phyloP scores from a whole-genome alignment of 2,113 vertebrate species.

The Crocuta crocuta region DNA sequence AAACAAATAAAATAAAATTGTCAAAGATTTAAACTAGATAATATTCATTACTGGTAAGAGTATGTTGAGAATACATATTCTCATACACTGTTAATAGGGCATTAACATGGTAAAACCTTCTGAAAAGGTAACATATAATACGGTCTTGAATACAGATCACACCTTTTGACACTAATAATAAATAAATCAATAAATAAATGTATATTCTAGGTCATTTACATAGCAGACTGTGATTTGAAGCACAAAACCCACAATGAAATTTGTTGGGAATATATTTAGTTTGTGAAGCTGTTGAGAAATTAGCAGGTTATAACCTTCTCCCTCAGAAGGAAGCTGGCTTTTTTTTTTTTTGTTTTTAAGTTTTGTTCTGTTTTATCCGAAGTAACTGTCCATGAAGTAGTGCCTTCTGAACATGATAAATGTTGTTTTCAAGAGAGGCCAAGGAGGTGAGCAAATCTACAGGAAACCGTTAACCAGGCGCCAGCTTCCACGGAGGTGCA shows the following conservation, averaged over 20 bases:
- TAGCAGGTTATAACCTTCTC: rapidly evolving
- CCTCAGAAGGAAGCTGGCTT: background rate
- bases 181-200: too few relatives aligned
- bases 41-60: background rate
- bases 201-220: rapidly evolving
- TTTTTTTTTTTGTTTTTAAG: background rate
- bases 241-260: rapidly evolving
- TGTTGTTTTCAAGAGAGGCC: background rate
- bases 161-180: background rate
- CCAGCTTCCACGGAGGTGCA: rapidly evolving
- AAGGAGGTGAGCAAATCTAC: background rate
- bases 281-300: background rate
- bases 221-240: background rate
- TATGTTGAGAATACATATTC: background rate
- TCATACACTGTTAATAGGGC: background rate
- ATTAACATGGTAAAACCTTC: background rate
- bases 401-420: background rate
- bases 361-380: background rate
- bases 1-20: background rate
- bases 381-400: background rate
- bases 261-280: too few relatives aligned
- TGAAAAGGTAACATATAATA: background rate
- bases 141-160: background rate
- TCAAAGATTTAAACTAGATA: background rate
- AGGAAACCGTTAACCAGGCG: rapidly evolving